Conservation (phyloP, 2,113 vertebrate genomes). For the Cololabis saira region DNA sequence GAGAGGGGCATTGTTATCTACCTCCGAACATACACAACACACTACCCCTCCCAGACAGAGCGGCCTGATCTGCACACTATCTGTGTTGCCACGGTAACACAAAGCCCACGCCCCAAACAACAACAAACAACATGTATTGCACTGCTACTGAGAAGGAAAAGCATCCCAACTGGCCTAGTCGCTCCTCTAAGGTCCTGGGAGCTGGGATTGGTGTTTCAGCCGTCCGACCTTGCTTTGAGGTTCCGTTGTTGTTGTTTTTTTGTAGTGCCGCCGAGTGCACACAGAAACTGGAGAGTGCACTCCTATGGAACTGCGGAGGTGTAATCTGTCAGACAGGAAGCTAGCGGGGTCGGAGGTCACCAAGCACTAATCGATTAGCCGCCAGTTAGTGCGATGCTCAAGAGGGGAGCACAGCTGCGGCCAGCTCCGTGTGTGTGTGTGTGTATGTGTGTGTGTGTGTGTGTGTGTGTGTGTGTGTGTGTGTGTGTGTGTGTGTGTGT, state of each 20-base stretch:
- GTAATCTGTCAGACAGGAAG: conserved; percentile 92
- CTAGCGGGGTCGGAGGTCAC: conserved; percentile 90
- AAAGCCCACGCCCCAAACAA: conserved; percentile 73
- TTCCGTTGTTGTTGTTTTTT: conserved; percentile 15
- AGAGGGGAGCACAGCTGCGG: conserved; percentile 90
- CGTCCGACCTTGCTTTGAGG: background rate
- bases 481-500: conserved; percentile 29
- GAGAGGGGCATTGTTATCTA: conserved; percentile 81
- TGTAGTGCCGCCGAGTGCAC: conserved; percentile 18
- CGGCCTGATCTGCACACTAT: conserved; percentile 69
- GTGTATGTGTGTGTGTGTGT: conserved; percentile 36
- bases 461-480: no score
- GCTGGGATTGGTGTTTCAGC: no score
- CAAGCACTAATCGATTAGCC: conserved; percentile 98
- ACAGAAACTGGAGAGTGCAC: conserved; percentile 31
- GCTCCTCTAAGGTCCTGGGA: no score
- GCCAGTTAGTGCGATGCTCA: conserved; percentile 91
- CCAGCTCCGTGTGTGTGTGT: conserved; percentile 75
- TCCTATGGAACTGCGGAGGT: conserved; percentile 72
- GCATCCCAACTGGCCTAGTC: no score
- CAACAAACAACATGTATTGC: conserved; percentile 68
- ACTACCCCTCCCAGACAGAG: conserved; percentile 58
- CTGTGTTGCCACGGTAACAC: conserved; percentile 69
- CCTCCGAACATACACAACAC: conserved; percentile 54
- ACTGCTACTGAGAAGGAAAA: conserved; percentile 6